Evolutionary conservation across 2,888 invertebrate species (phyloP), one percentile per base, ranked within the genome.

Genomic region (Aporophyla lueneburgensis): DNA sequence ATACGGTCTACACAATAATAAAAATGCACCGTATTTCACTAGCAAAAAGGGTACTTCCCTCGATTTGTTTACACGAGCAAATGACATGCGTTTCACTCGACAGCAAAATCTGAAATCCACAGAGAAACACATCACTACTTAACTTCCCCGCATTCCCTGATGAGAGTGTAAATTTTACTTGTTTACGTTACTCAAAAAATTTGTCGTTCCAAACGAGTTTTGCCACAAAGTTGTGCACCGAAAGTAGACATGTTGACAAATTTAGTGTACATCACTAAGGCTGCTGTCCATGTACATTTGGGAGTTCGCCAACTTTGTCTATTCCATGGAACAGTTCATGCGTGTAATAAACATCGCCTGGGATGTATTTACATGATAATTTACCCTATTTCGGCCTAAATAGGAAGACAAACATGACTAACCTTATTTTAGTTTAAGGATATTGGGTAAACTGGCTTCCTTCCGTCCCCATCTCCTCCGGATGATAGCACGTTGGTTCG

Each of bases 251-350:
- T 89, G 91, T 92, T 93, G 91, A 93, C 91, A 92, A 93, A 93
- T 90, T 91, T 89, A 85, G 85, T 88, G 83, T 87, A 87, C 85
- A 87, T 88, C 92, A 90, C 87, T 86, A 85, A 88, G 86, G 85
- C 86, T 84, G 79, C 82, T 86, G 85, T 83, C 84, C 84, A 76
- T 87, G 82, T 82, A 84, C 85, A 87, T 92, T 93, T 95, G 94
- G 94, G 78, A 63, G 54, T 16, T 43, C 54, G 93, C 95, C 95
- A 95, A 94, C 90, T 92, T 87, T 91, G 91, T 92, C 90, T 92
- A 93, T 92, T 92, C 89, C 85, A 88, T 86, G 84, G 86, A 91
- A 91, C 91, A 89, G 88, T 91, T 91, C 90, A 88, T 92, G 92
- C 89, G 91, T 91, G 89, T 91, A 91, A 92, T 92, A 91, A 90